Conservation (phyloP, 2,888 invertebrate species). For the Didymodactylos carnosus region DNA sequence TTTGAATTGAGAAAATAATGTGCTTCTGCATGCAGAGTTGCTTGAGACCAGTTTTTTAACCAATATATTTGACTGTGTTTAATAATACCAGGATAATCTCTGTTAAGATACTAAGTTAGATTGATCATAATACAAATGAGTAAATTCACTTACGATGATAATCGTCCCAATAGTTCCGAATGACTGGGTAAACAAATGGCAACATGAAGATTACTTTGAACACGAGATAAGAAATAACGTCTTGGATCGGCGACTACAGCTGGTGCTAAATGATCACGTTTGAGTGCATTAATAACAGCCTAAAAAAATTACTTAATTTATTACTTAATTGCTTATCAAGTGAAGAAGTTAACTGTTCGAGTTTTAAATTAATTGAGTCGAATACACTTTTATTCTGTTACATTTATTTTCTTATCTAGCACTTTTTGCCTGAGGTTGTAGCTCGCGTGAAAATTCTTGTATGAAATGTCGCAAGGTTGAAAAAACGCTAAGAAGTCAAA, state of each 20-base stretch:
- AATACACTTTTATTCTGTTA: no score
- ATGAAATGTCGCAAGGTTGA: no score
- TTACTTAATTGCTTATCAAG: slow-evolving; percentile 18
- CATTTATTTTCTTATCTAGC: no score
- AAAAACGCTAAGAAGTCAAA: no score
- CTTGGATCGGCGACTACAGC: slow-evolving; percentile 23
- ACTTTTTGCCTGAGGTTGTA: no score
- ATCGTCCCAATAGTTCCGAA: slow-evolving; percentile 21
- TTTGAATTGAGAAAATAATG: slow-evolving; percentile 26
- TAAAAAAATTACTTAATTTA: slow-evolving; percentile 22
- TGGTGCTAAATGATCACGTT: slow-evolving; percentile 18
- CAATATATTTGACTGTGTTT: slow-evolving; percentile 32
- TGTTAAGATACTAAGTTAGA: neutral
- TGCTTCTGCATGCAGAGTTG: slow-evolving; percentile 27
- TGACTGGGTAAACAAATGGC: slow-evolving; percentile 29
- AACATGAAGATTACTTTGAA: slow-evolving; percentile 31
- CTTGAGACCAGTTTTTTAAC: slow-evolving; percentile 33
- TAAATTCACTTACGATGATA: slow-evolving; percentile 18
- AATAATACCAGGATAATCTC: slow-evolving; percentile 28
- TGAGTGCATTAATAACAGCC: slow-evolving; percentile 21
- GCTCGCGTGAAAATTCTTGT: no score
- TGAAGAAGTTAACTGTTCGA: no score
- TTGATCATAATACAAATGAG: neutral
- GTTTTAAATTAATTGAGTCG: no score
- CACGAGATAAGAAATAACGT: slow-evolving; percentile 32